Evolutionary conservation across 2,888 invertebrate species (phyloP).

Genomic region (Zaprionus bogoriensis): DNA sequence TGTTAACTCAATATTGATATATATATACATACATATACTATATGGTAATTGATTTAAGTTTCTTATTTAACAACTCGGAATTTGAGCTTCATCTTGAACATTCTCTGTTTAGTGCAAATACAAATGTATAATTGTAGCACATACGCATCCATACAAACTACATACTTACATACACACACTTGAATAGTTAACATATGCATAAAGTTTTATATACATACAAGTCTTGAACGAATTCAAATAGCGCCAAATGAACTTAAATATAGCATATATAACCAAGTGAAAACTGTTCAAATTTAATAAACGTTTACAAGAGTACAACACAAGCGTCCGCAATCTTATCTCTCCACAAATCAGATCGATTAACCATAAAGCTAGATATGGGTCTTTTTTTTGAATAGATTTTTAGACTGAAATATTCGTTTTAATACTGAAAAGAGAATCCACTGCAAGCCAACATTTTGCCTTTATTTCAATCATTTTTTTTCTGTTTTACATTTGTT

Average conservation of each 20-base stretch:
- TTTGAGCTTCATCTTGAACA: slow-evolving; percentile 32
- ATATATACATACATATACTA: background rate
- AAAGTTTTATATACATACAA: slow-evolving; percentile 47
- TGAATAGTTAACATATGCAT: slow-evolving; percentile 44
- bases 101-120: slow-evolving; percentile 48
- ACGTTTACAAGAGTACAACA: slow-evolving; percentile 28
- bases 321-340: background rate
- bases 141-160: slow-evolving; percentile 13
- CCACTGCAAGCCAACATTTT: too few relatives aligned
- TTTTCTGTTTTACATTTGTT: too few relatives aligned
- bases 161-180: slow-evolving; percentile 15
- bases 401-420: too few relatives aligned
- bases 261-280: slow-evolving; percentile 45
- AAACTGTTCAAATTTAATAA: slow-evolving; percentile 53
- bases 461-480: too few relatives aligned
- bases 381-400: too few relatives aligned
- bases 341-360: too few relatives aligned
- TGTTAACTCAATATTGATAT: slow-evolving; percentile 27
- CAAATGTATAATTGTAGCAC: slow-evolving; percentile 31
- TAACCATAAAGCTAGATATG: too few relatives aligned
- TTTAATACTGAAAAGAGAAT: too few relatives aligned
- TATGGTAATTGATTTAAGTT: slow-evolving; percentile 19
- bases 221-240: slow-evolving; percentile 63
- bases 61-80: slow-evolving; percentile 12
- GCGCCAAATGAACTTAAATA: slow-evolving; percentile 74